These are phyloP conservation scores for Amazona guildingii DNA, from an alignment of 2,113 vertebrate species.

Conservation along the genomic window DNA sequence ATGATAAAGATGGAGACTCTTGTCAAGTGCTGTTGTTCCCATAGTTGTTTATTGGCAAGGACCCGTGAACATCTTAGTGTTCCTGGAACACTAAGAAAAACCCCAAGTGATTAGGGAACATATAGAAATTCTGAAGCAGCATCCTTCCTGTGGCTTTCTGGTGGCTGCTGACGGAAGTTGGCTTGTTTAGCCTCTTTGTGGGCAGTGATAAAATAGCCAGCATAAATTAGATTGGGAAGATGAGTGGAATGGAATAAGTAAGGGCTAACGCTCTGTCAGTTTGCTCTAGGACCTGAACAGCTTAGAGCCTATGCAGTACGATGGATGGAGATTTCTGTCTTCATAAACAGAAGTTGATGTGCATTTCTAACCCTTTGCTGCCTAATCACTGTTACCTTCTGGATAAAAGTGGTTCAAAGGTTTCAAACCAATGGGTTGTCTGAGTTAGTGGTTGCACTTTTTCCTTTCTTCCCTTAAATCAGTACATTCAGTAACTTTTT, in stretches of 20 bases:
- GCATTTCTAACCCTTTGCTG: neutral
- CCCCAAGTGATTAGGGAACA: neutral
- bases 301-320: neutral
- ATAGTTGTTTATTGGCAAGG: neutral
- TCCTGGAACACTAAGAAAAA: neutral
- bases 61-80: neutral
- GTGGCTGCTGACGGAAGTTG: neutral
- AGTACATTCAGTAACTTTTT: neutral
- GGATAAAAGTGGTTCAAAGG: neutral
- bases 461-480: neutral
- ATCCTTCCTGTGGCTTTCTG: neutral
- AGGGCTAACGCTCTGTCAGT: neutral
- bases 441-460: accelerated
- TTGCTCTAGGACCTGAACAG: neutral
- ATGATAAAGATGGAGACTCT: neutral
- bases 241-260: neutral
- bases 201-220: neutral
- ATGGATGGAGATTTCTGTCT: neutral
- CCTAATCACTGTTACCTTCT: neutral
- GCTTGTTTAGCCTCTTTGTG: neutral
- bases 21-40: neutral
- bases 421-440: neutral
- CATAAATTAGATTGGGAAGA: neutral
- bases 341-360: neutral
- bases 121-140: neutral